phyloP scores from a whole-genome alignment of 2,113 vertebrate genomes.

The Rhagologus leucostigma region DNA sequence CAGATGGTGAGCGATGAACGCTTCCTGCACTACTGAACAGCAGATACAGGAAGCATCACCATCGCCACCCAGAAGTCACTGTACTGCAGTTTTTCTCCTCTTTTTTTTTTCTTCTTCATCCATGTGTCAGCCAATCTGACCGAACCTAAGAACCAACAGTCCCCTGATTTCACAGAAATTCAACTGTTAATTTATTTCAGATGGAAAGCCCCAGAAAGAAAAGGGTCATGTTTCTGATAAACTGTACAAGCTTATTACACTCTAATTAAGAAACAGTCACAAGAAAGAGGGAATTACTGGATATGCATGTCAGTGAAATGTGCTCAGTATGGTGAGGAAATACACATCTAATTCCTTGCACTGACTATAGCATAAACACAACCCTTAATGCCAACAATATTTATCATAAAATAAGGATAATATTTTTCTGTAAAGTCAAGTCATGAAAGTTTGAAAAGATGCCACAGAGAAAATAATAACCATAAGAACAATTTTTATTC shows the following conservation, averaged over 20 bases:
- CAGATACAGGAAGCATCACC: slow-evolving; percentile 68
- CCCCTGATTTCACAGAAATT: slow-evolving; percentile 66
- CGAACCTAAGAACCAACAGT: slow-evolving; percentile 32
- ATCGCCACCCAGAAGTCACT: slow-evolving; percentile 14
- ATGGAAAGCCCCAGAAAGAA: slow-evolving; percentile 39
- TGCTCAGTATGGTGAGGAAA: neutral
- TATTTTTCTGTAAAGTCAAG: neutral
- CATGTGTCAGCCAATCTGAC: neutral
- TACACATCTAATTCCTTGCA: neutral
- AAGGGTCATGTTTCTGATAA: slow-evolving; percentile 34
- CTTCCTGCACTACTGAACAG: slow-evolving; percentile 62
- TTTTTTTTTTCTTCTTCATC: neutral
- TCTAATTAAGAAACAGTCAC: neutral
- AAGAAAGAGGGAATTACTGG: neutral
- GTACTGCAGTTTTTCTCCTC: neutral
- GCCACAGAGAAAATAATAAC: neutral
- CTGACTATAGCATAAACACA: neutral
- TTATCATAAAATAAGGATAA: neutral
- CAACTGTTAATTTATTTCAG: slow-evolving; percentile 16
- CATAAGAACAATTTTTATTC: neutral
- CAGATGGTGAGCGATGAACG: slow-evolving; percentile 14
- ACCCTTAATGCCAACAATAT: neutral
- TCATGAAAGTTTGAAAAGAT: neutral
- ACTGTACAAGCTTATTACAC: neutral
- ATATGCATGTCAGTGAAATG: neutral